Conservation (phyloP, 2,113 vertebrate species). For the Hippocampus guttulatus region DNA sequence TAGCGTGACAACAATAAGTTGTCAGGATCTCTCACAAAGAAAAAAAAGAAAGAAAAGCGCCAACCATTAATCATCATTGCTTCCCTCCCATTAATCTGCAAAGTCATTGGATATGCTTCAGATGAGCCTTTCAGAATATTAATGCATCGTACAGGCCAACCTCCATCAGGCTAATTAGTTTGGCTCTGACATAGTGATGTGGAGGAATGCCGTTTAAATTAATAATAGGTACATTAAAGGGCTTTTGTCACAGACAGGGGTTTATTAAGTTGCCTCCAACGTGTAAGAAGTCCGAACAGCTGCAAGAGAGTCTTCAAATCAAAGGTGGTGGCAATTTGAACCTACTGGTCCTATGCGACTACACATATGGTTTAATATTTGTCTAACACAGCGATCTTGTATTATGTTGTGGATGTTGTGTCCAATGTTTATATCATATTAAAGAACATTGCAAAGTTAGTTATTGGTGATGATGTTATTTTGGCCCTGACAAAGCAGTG, state of each 20-base stretch:
- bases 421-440: too few relatives aligned
- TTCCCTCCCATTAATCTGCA: conserved; percentile 51
- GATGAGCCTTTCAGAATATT: conserved; percentile 68
- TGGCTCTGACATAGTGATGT: conserved; percentile 69
- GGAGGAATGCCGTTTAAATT: conserved; percentile 67
- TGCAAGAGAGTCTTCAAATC: conserved; percentile 35
- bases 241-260: conserved; percentile 67
- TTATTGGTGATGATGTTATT: too few relatives aligned
- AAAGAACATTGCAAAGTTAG: too few relatives aligned
- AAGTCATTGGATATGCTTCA: conserved; percentile 65
- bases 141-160: conserved; percentile 61
- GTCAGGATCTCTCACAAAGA: conserved; percentile 15
- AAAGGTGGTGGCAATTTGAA: conserved; percentile 24
- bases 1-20: conserved; percentile 19
- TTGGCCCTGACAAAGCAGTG: too few relatives aligned
- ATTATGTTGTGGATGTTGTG: too few relatives aligned
- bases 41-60: conserved; percentile 24
- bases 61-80: conserved; percentile 22
- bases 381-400: too few relatives aligned
- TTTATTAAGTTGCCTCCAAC: conserved; percentile 55
- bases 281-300: conserved; percentile 21
- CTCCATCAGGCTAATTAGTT: conserved; percentile 75
- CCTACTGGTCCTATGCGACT: not conserved
- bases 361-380: not conserved
- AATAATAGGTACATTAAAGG: conserved; percentile 67